Evolutionary conservation across 2,888 invertebrate species (phyloP), one percentile per base, ranked within the genome.

Genomic region (Parasteatoda lunata): DNA sequence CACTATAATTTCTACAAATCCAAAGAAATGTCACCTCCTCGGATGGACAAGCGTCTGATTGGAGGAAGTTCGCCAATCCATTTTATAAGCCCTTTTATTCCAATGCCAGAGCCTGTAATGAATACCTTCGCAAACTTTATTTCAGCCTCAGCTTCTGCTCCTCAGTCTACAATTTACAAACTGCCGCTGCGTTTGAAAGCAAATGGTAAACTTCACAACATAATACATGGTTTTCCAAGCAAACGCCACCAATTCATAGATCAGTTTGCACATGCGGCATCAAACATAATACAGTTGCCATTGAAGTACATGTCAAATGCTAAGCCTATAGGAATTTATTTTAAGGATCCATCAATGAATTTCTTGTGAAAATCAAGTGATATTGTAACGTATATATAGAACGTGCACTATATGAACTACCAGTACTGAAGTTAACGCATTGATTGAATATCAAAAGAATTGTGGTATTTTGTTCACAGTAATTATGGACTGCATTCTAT

Each of bases 281-380:
- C 88, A 8, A 86, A 88, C 6, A 73, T 88, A n/a, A 79, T 88
- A 54, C 51, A 71, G 11, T 59, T 88, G 52, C 88, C 88, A 1
- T 48, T 88, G 7, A 86, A 85, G 59, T 88, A 75, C 30, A 59
- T 88, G 6, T 88, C 88, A 51, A 88, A 88, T 48, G 88, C 81
- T 15, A 88, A 88, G 30, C 88, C 88, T 0, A 51, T 86, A 4
- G 78, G 86, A 4, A 76, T 88, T 4, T 86, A 80, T n/a, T 68
- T 88, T 66, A 77, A 86, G 52, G 68, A 85, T 8, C 75, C 77
- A n/a, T 88, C 86, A 0, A 54, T 76, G 5, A 88, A 88, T 48
- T 83, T 68, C 30, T 30, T 87, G 15, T 82, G 70, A 82, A 3
- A n/a, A 8, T 0, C 7, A 9, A 65, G 30, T 30, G 9, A 30